These are phyloP conservation scores for Dendrocincla fuliginosa DNA, from an alignment of 2,797 vertebrate genomes.

Conservation along the genomic window DNA sequence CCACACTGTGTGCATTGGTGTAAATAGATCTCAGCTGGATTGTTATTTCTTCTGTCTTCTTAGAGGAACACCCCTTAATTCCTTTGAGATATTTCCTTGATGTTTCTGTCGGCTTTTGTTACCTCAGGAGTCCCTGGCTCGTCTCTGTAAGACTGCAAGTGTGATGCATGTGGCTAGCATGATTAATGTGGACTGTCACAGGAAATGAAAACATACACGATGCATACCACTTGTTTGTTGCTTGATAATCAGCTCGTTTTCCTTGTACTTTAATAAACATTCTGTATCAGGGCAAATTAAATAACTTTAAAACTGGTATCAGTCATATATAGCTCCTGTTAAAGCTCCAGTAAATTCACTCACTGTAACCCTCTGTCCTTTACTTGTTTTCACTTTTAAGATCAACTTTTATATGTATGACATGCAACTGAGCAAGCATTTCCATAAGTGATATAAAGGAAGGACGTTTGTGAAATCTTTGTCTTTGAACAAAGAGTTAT, in stretches of 20 bases:
- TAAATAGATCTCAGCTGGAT: background rate
- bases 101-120: background rate
- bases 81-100: background rate
- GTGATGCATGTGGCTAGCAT: background rate
- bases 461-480: background rate
- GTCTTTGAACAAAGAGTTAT: background rate
- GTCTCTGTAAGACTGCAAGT: background rate
- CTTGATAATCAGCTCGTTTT: background rate
- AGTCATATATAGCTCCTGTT: background rate
- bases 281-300: background rate
- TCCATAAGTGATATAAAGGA: background rate
- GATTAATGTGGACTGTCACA: background rate
- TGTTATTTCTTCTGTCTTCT: background rate
- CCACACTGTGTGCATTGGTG: no score
- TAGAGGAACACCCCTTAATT: background rate
- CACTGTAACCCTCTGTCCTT: background rate
- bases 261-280: background rate
- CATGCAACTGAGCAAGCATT: background rate
- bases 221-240: background rate
- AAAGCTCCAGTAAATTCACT: background rate
- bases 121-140: background rate
- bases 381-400: background rate
- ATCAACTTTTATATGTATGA: background rate
- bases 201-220: background rate
- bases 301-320: background rate